Conservation (phyloP, 1,140 invertebrate genomes). For the Proales similis region DNA sequence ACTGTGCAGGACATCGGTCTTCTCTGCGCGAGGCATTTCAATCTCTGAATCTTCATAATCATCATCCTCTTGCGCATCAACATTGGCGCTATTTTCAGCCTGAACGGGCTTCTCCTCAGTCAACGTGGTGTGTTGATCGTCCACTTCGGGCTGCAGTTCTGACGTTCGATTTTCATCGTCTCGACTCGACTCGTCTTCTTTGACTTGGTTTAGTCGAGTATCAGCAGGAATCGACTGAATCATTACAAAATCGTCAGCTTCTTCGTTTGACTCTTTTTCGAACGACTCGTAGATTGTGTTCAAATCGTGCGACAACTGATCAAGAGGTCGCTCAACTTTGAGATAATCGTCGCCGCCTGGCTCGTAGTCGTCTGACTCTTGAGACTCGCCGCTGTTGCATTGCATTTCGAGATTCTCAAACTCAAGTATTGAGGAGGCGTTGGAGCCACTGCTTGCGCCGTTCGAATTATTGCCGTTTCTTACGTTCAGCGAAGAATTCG, state of each 20-base stretch:
- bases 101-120: too few relatives aligned
- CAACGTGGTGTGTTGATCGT: too few relatives aligned
- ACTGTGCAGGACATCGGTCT: too few relatives aligned
- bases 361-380: neutral
- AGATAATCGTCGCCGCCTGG: too few relatives aligned
- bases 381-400: neutral
- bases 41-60: too few relatives aligned
- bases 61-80: too few relatives aligned
- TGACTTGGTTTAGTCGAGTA: neutral
- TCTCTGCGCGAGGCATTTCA: too few relatives aligned
- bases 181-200: constrained; percentile 3
- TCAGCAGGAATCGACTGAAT: neutral
- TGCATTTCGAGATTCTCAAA: constrained; percentile 33
- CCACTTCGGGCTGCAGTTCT: neutral
- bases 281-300: constrained; percentile 25
- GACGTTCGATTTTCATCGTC: neutral
- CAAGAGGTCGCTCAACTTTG: neutral
- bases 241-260: neutral
- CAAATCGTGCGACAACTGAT: neutral
- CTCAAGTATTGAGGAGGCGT: constrained; percentile 19
- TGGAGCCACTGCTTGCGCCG: constrained; percentile 5
- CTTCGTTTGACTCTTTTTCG: constrained; percentile 12
- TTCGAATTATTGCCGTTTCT: neutral
- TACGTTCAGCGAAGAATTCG: neutral
- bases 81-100: too few relatives aligned